Conservation (phyloP, 2,113 vertebrate species). For the Speoplatyrhinus poulsoni region DNA sequence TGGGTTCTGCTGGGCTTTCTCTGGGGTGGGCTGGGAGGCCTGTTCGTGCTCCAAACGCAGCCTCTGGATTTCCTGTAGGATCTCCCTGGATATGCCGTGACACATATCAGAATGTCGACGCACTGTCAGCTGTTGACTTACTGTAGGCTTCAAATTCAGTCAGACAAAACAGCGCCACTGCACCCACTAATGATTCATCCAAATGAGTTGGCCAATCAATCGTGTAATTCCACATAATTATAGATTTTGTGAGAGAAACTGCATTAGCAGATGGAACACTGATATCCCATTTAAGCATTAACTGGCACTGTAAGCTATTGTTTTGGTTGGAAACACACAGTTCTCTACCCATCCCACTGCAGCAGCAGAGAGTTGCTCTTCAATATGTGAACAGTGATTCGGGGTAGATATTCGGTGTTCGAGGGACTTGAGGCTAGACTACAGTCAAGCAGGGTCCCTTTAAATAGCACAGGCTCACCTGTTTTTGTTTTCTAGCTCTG, state of each 20-base stretch:
- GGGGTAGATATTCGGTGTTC: too few species aligned
- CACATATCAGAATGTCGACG: neutral
- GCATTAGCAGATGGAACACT: too few species aligned
- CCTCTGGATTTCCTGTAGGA: conserved; percentile 93
- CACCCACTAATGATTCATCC: too few species aligned
- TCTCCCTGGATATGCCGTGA: conserved; percentile 78
- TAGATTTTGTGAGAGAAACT: too few species aligned
- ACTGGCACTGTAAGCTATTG: too few species aligned
- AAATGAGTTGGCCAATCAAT: neutral
- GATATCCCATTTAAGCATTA: too few species aligned
- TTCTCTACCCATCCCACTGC: too few species aligned
- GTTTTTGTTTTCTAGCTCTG: conserved; percentile 97
- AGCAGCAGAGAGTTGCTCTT: neutral
- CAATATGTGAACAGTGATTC: neutral
- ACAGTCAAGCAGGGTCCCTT: too few species aligned
- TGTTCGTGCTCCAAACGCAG: conserved; percentile 92
- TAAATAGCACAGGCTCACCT: conserved; percentile 70
- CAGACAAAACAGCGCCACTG: neutral
- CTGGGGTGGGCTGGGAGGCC: conserved; percentile 92
- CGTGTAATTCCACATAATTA: neutral
- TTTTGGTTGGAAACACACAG: too few species aligned
- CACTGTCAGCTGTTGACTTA: neutral
- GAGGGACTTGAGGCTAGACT: too few species aligned
- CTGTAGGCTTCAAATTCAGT: neutral
- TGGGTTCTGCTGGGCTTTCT: conserved; percentile 96